Conservation (phyloP, 2,113 vertebrate species). For the Gobio gobio region DNA sequence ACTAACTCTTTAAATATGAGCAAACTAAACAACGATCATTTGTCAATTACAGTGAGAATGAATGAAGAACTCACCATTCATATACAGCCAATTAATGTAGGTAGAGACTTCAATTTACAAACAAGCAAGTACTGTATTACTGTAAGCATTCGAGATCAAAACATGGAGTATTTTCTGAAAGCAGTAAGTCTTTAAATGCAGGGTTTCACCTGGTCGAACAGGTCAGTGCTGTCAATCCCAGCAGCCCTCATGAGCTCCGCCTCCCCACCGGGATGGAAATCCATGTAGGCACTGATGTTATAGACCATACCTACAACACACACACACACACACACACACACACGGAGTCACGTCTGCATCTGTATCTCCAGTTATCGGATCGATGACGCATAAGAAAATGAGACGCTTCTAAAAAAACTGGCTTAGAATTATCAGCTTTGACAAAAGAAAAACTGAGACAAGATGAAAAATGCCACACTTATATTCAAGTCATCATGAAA, state of each 20-base stretch:
- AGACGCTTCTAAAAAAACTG: too few species aligned
- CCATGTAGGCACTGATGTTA: constrained; percentile 94
- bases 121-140: not conserved
- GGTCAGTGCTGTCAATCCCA: constrained; percentile 90
- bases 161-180: not conserved
- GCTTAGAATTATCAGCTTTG: too few species aligned
- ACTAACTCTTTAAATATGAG: not conserved
- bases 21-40: not conserved
- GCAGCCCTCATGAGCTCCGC: constrained; percentile 95
- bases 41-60: too few species aligned
- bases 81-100: too few species aligned
- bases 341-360: not conserved
- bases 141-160: not conserved
- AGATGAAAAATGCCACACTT: too few species aligned
- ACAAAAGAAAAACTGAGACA: too few species aligned
- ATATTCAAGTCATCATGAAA: too few species aligned
- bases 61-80: too few species aligned
- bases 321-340: constrained; percentile 42
- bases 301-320: constrained; percentile 87
- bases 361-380: too few species aligned
- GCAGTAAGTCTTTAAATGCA: not conserved
- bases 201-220: constrained; percentile 91
- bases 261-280: constrained; percentile 95
- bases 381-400: too few species aligned
- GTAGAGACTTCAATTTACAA: not conserved